Conservation (phyloP, 2,113 vertebrate species). For the Struthio camelus region DNA sequence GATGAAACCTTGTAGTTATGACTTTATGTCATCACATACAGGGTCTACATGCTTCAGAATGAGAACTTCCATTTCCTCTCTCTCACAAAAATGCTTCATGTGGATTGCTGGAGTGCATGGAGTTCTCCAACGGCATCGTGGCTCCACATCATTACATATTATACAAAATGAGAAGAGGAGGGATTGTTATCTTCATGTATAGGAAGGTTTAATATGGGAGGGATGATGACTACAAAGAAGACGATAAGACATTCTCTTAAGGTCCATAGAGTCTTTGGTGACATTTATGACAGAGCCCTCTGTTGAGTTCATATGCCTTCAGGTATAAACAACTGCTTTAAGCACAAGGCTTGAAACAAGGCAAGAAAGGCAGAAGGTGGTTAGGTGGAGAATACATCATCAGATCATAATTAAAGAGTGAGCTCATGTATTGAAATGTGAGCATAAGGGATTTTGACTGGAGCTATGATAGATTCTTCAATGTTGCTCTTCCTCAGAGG, state of each 20-base stretch:
- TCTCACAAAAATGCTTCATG: rapidly evolving
- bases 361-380: not conserved
- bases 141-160: not conserved
- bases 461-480: not conserved
- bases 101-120: not conserved
- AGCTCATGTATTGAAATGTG: not conserved
- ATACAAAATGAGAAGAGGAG: not conserved
- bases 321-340: not conserved
- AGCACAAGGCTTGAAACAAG: not conserved
- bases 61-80: too few species aligned
- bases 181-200: not conserved
- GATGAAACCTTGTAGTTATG: not conserved
- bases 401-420: not conserved
- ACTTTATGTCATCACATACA: rapidly evolving
- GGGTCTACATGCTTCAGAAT: not conserved
- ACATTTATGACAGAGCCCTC: rapidly evolving
- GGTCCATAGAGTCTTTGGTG: not conserved
- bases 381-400: not conserved
- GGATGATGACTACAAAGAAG: not conserved
- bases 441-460: too few species aligned
- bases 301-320: not conserved
- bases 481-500: not conserved
- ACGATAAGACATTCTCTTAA: not conserved
- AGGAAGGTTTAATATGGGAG: not conserved
- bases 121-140: not conserved